phyloP scores from a whole-genome alignment of 2,888 invertebrate genomes.

The Drosophila anomalata region DNA sequence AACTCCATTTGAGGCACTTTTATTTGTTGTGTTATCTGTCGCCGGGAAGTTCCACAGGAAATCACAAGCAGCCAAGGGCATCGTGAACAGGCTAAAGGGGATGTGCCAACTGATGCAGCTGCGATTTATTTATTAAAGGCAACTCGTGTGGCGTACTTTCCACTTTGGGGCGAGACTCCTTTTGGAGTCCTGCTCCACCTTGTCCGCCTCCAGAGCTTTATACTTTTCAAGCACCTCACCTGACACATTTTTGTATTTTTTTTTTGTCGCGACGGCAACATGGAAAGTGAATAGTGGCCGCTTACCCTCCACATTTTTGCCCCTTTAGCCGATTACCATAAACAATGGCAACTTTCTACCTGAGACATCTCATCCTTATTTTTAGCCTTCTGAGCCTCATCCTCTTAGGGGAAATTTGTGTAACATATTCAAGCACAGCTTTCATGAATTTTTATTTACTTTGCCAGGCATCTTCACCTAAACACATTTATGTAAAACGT shows the following conservation, averaged over 20 bases:
- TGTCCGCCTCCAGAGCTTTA: constrained; percentile 34
- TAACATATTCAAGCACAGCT: constrained; percentile 40
- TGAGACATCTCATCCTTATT: constrained; percentile 37
- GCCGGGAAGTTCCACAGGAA: constrained; percentile 60
- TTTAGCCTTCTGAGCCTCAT: constrained; percentile 26
- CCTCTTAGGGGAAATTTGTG: constrained; percentile 42
- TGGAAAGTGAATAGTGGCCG: constrained; percentile 63
- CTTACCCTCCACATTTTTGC: constrained; percentile 14
- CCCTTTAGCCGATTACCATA: constrained; percentile 43
- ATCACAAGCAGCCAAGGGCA: constrained; percentile 61
- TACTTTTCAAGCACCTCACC: constrained; percentile 67
- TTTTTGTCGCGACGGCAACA: constrained; percentile 42
- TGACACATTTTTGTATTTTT: constrained; percentile 56
- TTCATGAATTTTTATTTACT: constrained; percentile 60
- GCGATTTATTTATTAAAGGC: constrained; percentile 72
- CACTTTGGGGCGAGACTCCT: constrained; percentile 4
- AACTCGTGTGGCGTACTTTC: constrained; percentile 27
- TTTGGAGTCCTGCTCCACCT: constrained; percentile 10
- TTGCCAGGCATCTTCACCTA: constrained; percentile 34
- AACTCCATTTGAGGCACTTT: constrained; percentile 2
- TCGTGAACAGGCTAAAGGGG: constrained; percentile 52
- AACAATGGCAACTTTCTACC: constrained; percentile 37
- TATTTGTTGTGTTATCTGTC: constrained; percentile 59
- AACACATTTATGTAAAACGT: background rate
- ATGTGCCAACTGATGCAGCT: constrained; percentile 64